Conservation (phyloP, 2,888 invertebrate species). For the Antitype chi region DNA sequence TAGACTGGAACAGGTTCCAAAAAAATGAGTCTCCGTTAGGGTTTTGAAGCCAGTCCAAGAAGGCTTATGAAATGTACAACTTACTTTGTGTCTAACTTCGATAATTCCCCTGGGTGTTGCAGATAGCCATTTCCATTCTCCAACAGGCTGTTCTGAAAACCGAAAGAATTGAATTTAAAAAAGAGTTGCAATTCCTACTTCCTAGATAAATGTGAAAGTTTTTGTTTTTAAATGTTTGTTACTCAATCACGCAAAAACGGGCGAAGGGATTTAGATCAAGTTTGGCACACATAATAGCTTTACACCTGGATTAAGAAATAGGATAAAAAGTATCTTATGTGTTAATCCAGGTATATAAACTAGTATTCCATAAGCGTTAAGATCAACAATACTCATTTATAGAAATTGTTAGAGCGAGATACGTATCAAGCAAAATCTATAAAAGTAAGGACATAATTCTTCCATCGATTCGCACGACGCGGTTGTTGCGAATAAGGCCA, state of each 20-base stretch:
- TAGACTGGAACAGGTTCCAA: neutral
- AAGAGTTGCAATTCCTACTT: too few species aligned
- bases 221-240: too few species aligned
- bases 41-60: neutral
- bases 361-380: neutral
- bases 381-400: neutral
- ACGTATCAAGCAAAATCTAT: conserved; percentile 1
- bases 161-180: too few species aligned
- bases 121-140: neutral
- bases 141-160: neutral
- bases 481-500: neutral
- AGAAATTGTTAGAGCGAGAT: neutral
- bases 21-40: neutral
- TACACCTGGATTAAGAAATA: too few species aligned
- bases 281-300: too few species aligned
- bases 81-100: neutral
- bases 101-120: too few species aligned
- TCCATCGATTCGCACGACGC: neutral
- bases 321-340: too few species aligned
- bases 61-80: neutral
- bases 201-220: too few species aligned
- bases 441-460: neutral
- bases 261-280: too few species aligned
- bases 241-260: too few species aligned
- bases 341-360: too few species aligned